A percentile compares a stretch with the other conserved stretches of the same genome.
Conservation (phyloP, 2,797 vertebrate species). For the Aulostomus chinensis region DNA sequence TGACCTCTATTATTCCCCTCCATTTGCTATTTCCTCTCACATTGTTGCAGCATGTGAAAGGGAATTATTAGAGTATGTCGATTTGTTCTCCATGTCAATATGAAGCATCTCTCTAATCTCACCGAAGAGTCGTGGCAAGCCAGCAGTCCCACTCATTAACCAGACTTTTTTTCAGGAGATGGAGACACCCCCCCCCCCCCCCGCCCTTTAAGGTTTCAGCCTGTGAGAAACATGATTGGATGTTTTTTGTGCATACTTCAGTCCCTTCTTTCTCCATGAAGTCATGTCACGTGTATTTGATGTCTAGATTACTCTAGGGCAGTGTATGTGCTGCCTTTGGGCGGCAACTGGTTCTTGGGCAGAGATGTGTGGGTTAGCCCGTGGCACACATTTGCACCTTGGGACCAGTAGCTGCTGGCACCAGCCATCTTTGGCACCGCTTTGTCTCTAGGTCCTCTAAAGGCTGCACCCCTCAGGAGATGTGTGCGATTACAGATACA, state of each 20-base stretch:
- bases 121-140: constrained; percentile 34
- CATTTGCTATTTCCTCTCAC: constrained; percentile 60
- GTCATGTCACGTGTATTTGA: constrained; percentile 23
- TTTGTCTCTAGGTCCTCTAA: constrained; percentile 40
- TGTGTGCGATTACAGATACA: constrained; percentile 10
- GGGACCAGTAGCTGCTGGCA: constrained; percentile 68
- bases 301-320: constrained; percentile 33
- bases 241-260: not conserved
- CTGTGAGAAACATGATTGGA: constrained; percentile 1
- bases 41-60: constrained; percentile 43
- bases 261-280: constrained; percentile 10
- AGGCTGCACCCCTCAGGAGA: constrained; percentile 45
- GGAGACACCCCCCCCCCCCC: constrained; percentile 14
- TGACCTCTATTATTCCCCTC: constrained; percentile 61
- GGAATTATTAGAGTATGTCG: constrained; percentile 60
- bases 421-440: constrained; percentile 62
- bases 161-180: constrained; percentile 35
- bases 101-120: constrained; percentile 64
- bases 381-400: constrained; percentile 63
- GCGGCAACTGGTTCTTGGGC: constrained; percentile 67
- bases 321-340: constrained; percentile 41
- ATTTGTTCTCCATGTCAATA: constrained; percentile 64
- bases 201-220: constrained; percentile 4
- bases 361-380: constrained; percentile 67
- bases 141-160: constrained; percentile 46